Evolutionary conservation across 2,888 invertebrate species (phyloP).

Genomic region (Idaea biselata): DNA sequence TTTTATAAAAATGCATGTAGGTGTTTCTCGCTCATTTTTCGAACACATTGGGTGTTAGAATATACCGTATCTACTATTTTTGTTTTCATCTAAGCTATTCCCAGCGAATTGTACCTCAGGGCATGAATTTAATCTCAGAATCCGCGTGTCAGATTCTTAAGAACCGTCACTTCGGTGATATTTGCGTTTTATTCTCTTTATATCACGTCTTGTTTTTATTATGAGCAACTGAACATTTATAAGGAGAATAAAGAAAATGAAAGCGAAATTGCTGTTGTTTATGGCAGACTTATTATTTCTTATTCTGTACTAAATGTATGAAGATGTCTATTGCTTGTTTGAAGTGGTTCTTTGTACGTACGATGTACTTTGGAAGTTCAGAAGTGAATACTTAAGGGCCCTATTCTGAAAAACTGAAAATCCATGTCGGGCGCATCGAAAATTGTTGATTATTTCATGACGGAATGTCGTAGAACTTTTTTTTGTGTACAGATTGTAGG

Average conservation of each 20-base stretch:
- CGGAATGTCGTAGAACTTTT: no score
- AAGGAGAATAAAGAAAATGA: constrained; percentile 19
- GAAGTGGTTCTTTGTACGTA: not conserved
- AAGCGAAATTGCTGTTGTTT: constrained; percentile 22
- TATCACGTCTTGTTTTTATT: constrained; percentile 43
- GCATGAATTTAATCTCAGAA: constrained; percentile 77
- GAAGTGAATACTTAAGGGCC: no score
- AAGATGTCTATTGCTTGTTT: constrained; percentile 10
- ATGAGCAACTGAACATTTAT: constrained; percentile 26
- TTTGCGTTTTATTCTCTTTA: constrained; percentile 47
- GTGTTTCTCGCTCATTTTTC: no score
- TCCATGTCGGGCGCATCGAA: no score
- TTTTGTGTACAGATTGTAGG: no score
- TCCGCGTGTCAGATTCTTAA: constrained; percentile 70
- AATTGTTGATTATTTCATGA: no score
- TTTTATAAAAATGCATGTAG: no score
- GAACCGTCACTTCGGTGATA: constrained; percentile 58
- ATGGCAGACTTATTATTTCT: constrained; percentile 20
- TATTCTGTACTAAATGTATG: constrained; percentile 16
- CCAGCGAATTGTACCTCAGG: constrained; percentile 72
- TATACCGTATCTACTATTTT: no score
- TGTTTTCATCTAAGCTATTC: no score
- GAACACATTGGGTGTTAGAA: no score
- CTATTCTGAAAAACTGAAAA: no score
- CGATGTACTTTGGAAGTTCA: not conserved